Conservation (phyloP, 2,113 vertebrate genomes). For the Phaethornis superciliosus region DNA sequence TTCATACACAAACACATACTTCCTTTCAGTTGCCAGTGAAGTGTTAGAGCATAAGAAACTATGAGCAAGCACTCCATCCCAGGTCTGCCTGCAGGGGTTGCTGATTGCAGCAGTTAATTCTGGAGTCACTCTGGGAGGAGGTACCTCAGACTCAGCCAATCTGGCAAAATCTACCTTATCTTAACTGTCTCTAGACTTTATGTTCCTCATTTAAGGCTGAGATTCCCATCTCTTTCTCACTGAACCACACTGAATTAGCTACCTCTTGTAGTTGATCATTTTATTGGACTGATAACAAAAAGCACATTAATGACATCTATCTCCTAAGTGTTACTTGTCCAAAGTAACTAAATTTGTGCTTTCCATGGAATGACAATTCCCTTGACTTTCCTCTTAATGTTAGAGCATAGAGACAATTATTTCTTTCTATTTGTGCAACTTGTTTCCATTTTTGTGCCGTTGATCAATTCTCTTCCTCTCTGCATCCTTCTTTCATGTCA, state of each 20-base stretch:
- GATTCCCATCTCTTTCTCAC: background rate
- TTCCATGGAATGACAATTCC: background rate
- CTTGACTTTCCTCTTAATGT: background rate
- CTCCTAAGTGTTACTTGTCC: background rate
- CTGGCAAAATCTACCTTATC: background rate
- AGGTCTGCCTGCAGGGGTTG: background rate
- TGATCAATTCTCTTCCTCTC: background rate
- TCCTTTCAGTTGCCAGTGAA: background rate
- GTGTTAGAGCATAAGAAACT: background rate
- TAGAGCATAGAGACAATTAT: background rate
- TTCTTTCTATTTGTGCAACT: background rate
- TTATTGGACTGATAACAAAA: background rate
- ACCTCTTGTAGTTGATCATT: background rate
- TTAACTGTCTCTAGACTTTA: background rate
- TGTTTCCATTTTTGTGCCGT: background rate
- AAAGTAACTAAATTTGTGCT: background rate
- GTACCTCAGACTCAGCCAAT: rapidly evolving
- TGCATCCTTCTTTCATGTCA: background rate
- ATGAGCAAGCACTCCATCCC: background rate
- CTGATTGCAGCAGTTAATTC: background rate
- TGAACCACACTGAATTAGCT: background rate
- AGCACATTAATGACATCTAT: background rate
- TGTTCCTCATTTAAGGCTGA: background rate
- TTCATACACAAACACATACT: background rate
- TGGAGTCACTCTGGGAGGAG: background rate